Conservation (phyloP, 2,888 invertebrate genomes). For the Drosophila anomelani region DNA sequence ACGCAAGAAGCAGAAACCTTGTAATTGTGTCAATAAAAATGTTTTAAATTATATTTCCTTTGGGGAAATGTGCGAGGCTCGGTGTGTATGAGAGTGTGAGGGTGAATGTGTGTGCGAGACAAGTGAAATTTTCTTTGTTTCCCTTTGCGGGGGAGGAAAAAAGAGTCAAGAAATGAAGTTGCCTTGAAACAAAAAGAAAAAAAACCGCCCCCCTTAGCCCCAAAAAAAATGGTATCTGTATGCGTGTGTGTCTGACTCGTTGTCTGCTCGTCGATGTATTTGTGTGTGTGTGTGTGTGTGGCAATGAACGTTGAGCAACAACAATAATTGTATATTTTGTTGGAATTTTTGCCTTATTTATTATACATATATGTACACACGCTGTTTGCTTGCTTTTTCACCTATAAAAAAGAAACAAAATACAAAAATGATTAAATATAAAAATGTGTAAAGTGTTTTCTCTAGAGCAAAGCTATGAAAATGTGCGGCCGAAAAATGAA, state of each 20-base stretch:
- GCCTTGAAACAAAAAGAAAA: conserved; percentile 62
- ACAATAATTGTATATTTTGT: conserved; percentile 53
- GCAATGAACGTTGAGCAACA: conserved; percentile 54
- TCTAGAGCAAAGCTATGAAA: conserved; percentile 23
- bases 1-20: conserved; percentile 48
- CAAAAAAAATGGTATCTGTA: conserved; percentile 8
- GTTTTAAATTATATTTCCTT: conserved; percentile 65
- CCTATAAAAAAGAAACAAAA: conserved; percentile 27
- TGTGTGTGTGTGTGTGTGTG: conserved; percentile 36
- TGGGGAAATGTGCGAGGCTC: conserved; percentile 34
- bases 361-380: conserved; percentile 12
- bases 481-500: conserved; percentile 42
- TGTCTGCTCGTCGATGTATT: conserved; percentile 29
- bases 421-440: conserved; percentile 27
- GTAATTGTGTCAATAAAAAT: conserved; percentile 62
- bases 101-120: conserved; percentile 51
- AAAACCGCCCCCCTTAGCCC: conserved; percentile 24
- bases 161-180: conserved; percentile 66
- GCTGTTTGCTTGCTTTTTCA: conserved; percentile 47
- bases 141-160: conserved; percentile 50
- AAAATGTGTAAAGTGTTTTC: conserved; percentile 24
- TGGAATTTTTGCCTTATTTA: conserved; percentile 37
- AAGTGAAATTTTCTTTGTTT: conserved; percentile 79
- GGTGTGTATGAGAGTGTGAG: conserved; percentile 5
- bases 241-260: conserved; percentile 35